A percentile compares a stretch with the other conserved stretches of the same genome.
Evolutionary conservation across 2,797 vertebrate species (phyloP).

Genomic region (Podarcis siculus): DNA sequence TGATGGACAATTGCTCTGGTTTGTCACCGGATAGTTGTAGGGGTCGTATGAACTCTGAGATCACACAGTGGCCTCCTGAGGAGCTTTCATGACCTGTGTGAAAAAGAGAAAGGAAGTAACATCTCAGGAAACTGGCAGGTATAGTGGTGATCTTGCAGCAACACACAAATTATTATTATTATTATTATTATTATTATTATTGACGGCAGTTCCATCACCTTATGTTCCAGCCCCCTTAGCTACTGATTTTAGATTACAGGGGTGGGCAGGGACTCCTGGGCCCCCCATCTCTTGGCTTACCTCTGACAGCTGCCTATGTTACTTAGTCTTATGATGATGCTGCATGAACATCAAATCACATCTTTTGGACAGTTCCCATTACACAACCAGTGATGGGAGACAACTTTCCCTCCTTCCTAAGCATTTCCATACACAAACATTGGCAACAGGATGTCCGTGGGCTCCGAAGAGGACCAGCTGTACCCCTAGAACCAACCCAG

Average conservation of each 20-base stretch:
- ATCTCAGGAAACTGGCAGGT: fast-evolving
- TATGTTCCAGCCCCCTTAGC: neutral
- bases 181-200: no score
- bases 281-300: no score
- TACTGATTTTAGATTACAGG: neutral
- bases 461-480: no score
- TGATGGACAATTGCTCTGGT: constrained; percentile 87
- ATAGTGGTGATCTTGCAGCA: fast-evolving
- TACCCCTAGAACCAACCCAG: no score
- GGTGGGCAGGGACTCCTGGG: neutral
- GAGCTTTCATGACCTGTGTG: constrained; percentile 87
- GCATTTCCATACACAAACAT: no score
- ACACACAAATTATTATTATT: neutral
- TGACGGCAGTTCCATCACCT: neutral
- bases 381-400: no score
- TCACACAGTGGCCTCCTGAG: constrained; percentile 83
- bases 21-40: constrained; percentile 88
- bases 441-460: no score
- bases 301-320: no score
- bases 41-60: constrained; percentile 89
- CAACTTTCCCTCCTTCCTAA: no score
- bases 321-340: no score
- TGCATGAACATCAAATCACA: no score
- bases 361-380: no score
- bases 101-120: neutral